Conservation (phyloP, 2,797 vertebrate species). For the Acipenser ruthenus region DNA sequence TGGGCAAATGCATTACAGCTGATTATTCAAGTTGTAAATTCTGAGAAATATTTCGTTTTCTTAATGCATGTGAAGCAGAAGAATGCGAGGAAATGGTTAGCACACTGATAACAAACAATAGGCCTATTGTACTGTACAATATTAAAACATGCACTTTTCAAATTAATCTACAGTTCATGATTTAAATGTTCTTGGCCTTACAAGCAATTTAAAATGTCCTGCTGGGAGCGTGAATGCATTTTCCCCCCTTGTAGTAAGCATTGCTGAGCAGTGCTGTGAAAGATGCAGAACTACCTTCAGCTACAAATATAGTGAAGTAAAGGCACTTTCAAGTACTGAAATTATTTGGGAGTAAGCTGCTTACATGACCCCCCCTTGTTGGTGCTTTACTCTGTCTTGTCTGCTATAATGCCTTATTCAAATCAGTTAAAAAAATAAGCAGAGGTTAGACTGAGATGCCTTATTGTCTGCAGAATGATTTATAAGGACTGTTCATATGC, state of each 20-base stretch:
- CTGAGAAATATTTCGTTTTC: too few relatives aligned
- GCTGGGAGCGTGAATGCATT: not conserved
- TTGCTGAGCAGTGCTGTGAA: not conserved
- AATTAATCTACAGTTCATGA: not conserved
- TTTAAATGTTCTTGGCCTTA: not conserved
- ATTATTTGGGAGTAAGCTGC: not conserved
- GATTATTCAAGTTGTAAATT: too few relatives aligned
- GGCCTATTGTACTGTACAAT: too few relatives aligned
- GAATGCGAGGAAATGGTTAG: too few relatives aligned
- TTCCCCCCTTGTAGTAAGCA: not conserved
- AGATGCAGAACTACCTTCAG: not conserved
- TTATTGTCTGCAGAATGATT: too few relatives aligned
- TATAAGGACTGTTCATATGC: too few relatives aligned
- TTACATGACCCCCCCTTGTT: not conserved
- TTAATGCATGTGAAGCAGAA: too few relatives aligned
- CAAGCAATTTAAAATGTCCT: not conserved
- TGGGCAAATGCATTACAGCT: too few relatives aligned
- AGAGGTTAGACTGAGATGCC: not conserved
- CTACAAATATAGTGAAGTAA: constrained; percentile 2
- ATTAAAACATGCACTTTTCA: too few relatives aligned
- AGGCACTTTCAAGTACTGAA: not conserved
- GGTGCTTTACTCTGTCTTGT: not conserved
- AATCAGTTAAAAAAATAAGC: not conserved
- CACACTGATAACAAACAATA: too few relatives aligned
- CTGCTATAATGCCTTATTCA: not conserved